Conservation (phyloP, 2,797 vertebrate species). For the Rhynchonycteris naso region DNA sequence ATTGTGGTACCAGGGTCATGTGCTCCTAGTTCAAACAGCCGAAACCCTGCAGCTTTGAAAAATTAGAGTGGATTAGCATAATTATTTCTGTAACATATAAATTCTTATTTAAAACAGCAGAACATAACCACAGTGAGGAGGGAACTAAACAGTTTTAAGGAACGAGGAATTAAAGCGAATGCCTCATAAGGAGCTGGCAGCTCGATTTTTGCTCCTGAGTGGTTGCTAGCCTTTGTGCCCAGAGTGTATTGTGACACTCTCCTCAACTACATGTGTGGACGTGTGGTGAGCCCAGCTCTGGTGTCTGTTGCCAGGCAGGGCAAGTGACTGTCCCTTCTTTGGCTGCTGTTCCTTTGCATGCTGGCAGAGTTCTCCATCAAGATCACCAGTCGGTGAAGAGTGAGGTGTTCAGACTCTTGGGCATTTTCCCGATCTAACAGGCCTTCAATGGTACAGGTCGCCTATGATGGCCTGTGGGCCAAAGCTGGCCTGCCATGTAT, state of each 20-base stretch:
- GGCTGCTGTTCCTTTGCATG: background rate
- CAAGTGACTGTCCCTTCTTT: background rate
- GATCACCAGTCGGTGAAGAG: background rate
- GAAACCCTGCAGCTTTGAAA: background rate
- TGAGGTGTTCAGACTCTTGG: background rate
- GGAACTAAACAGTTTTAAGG: background rate
- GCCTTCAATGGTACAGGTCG: background rate
- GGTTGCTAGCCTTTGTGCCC: background rate
- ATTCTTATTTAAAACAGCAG: slow-evolving; percentile 20
- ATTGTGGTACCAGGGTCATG: background rate
- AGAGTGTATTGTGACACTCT: background rate
- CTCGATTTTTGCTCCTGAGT: background rate
- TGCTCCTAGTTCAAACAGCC: background rate
- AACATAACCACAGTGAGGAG: background rate
- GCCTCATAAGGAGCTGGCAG: background rate
- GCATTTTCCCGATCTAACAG: background rate
- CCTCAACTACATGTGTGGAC: background rate
- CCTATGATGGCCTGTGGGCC: background rate
- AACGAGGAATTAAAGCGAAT: background rate
- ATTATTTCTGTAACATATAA: slow-evolving; percentile 27
- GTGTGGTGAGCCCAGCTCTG: background rate
- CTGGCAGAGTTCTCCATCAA: background rate
- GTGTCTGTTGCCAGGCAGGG: background rate
- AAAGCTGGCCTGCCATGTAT: background rate
- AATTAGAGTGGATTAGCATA: background rate